Conservation (phyloP, 2,888 invertebrate species). For the Phyllotreta striolata region DNA sequence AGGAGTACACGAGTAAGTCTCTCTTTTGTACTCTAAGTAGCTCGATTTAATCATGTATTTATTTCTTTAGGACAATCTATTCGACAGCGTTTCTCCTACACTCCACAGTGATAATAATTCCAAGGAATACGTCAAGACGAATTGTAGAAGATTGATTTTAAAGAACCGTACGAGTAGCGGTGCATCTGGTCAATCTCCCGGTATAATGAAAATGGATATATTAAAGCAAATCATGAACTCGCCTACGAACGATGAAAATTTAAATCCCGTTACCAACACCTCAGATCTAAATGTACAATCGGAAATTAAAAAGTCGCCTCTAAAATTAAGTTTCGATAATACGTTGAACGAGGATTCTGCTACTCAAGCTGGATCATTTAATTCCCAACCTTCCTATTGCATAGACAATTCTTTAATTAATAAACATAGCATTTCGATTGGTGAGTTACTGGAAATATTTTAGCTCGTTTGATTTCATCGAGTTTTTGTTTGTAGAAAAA, state of each 20-base stretch:
- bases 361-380: slow-evolving; percentile 17
- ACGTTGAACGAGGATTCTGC: slow-evolving; percentile 34
- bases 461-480: neutral
- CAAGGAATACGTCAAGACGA: slow-evolving; percentile 45
- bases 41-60: neutral
- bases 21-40: neutral
- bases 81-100: slow-evolving; percentile 67
- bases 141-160: slow-evolving; percentile 44
- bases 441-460: slow-evolving; percentile 21
- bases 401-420: slow-evolving; percentile 37
- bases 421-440: slow-evolving; percentile 16
- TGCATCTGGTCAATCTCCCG: slow-evolving; percentile 34
- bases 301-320: slow-evolving; percentile 34
- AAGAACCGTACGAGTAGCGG: slow-evolving; percentile 38
- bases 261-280: slow-evolving; percentile 22
- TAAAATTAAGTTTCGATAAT: slow-evolving; percentile 43
- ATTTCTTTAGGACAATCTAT: slow-evolving; percentile 72
- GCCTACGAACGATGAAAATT: slow-evolving; percentile 37
- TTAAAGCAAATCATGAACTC: slow-evolving; percentile 38
- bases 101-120: slow-evolving; percentile 33
- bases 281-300: slow-evolving; percentile 21
- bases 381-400: slow-evolving; percentile 37
- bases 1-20: slow-evolving; percentile 47
- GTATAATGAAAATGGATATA: slow-evolving; percentile 41
- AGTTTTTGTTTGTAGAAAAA: neutral